Evolutionary conservation across 2,113 vertebrate species (phyloP).

Genomic region (Hippocampus abdominalis): DNA sequence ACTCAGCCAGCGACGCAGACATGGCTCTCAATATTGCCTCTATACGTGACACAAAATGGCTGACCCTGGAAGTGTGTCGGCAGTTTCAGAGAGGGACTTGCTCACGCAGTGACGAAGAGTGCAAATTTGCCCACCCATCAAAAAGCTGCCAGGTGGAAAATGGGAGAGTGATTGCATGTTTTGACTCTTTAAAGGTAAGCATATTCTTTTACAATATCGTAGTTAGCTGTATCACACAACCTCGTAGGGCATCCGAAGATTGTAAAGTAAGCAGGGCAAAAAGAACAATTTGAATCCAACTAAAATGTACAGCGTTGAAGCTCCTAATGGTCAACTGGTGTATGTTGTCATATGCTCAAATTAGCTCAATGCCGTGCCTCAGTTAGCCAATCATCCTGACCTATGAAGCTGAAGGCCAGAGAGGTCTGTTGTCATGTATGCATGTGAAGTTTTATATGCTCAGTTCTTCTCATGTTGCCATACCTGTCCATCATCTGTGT

Average conservation of each 20-base stretch:
- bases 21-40: constrained; percentile 98
- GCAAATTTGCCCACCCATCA: constrained; percentile 98
- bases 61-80: constrained; percentile 97
- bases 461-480: constrained; percentile 51
- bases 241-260: background rate
- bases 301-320: constrained; percentile 17
- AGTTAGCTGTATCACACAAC: background rate
- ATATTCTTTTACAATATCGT: background rate
- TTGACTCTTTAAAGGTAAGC: constrained; percentile 99
- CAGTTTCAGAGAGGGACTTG: constrained; percentile 98
- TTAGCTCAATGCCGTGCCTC: constrained; percentile 45
- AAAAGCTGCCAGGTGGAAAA: constrained; percentile 99
- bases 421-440: constrained; percentile 50
- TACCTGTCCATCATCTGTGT: constrained; percentile 43
- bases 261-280: background rate
- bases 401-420: constrained; percentile 54
- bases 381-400: constrained; percentile 51
- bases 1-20: constrained; percentile 43
- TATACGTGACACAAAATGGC: constrained; percentile 98
- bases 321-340: constrained; percentile 27
- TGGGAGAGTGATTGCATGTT: constrained; percentile 97
- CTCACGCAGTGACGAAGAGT: constrained; percentile 97
- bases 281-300: constrained; percentile 11
- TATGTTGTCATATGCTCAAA: constrained; percentile 42
- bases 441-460: constrained; percentile 24